Evolutionary conservation across 2,113 vertebrate genomes (phyloP).

Genomic region (Erinaceus europaeus): DNA sequence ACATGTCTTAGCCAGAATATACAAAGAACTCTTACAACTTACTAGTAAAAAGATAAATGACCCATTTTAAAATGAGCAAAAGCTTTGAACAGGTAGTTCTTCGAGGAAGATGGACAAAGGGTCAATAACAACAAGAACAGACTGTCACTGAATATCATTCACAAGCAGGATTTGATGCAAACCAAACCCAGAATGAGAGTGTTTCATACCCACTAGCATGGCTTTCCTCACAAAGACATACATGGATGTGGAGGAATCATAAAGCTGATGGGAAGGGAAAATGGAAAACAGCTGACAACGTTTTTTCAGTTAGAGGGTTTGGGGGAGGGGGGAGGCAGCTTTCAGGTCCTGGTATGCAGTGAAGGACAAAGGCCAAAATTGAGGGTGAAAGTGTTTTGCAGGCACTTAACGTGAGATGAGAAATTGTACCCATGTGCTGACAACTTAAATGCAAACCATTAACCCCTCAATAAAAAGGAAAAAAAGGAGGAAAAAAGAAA

Average conservation of each 20-base stretch:
- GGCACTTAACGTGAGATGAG: no score
- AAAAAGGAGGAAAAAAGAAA: neutral
- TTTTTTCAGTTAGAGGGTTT: no score
- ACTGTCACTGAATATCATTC: neutral
- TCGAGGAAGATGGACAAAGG: neutral
- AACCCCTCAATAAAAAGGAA: no score
- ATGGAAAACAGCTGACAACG: neutral
- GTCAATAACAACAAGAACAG: neutral
- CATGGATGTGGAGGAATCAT: neutral
- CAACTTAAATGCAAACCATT: no score
- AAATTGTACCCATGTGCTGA: no score
- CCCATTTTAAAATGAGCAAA: neutral
- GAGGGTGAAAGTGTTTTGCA: no score
- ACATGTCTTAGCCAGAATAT: slow-evolving; percentile 12
- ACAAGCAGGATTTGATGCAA: neutral
- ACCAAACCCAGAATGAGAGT: neutral
- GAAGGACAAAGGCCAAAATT: no score
- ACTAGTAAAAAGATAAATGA: neutral
- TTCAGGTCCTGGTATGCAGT: no score
- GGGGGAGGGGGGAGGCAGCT: no score
- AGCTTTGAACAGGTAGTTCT: neutral
- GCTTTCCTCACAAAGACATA: neutral
- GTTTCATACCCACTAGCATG: neutral
- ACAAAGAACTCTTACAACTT: neutral
- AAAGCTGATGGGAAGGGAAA: neutral